Conservation (phyloP, 2,797 vertebrate species). For the Cottoperca gobio region DNA sequence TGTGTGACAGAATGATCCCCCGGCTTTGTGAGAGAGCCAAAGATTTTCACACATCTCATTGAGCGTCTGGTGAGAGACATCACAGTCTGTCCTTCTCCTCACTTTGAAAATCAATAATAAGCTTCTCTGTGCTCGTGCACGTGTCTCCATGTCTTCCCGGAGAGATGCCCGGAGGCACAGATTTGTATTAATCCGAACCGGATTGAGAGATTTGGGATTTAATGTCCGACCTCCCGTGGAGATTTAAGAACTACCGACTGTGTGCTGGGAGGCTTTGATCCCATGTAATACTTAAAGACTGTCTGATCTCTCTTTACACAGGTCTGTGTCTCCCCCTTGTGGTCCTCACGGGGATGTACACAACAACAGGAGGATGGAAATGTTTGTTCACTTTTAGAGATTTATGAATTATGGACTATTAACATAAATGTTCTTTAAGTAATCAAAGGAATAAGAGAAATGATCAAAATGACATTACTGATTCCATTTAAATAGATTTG, state of each 20-base stretch:
- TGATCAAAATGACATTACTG: background rate
- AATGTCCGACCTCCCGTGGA: constrained; percentile 13
- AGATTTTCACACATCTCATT: constrained; percentile 79
- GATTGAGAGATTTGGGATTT: constrained; percentile 55
- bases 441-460: background rate
- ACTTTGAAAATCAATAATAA: constrained; percentile 81
- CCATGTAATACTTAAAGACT: background rate
- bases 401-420: background rate
- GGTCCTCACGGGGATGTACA: constrained; percentile 38
- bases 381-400: background rate
- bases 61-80: constrained; percentile 72
- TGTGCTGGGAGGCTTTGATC: constrained; percentile 13
- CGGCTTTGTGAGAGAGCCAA: constrained; percentile 61
- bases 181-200: constrained; percentile 63
- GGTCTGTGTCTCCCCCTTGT: constrained; percentile 70
- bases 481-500: background rate
- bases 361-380: background rate
- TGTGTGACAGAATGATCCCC: constrained; percentile 68
- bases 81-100: constrained; percentile 59
- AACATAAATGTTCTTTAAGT: background rate
- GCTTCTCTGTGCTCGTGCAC: constrained; percentile 64
- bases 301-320: constrained; percentile 14
- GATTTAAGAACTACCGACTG: constrained; percentile 26
- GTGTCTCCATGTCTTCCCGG: constrained; percentile 59
- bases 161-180: constrained; percentile 63